Base-by-base conservation (phyloP, 2,888 invertebrate species). In the Psylliodes chrysocephalus region DNA sequence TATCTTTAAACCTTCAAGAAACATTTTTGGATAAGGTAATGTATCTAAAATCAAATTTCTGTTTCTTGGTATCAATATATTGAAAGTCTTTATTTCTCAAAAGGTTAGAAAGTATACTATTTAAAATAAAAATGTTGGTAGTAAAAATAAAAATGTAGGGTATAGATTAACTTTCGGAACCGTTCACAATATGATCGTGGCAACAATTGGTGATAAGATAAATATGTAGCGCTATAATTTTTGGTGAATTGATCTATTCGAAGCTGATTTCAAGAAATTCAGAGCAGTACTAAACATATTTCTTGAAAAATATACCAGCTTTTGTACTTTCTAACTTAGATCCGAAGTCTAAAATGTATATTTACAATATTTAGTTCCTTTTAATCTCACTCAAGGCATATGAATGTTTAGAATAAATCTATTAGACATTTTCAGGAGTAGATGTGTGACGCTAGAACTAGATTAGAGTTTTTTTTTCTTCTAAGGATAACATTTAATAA, bases 261-360 rank as follows among this genome's bases (percentile, higher is more conserved):
- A 65, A 65, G 65, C 65, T 62, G 57, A 19, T 57, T 57, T 57
- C 49, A 57, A 57, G 49, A 49, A 49, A 57, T 57, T 57, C 38
- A 57, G 30, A 38, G 57, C 57, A 54, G 40, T 44, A 54, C 54
- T 61, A 59, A 54, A 61, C 65, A 49, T 18, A 65, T 52, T 54
- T 60, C 38, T 60, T 61, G 56, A 61, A 60, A 61, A 61, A 56
- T 57, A 33, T 55, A 49, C 42, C 57, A 65, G 64, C 61, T 52
- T 47, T 57, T 59, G 65, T 65, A 54, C 57, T 56, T 22, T 56
- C 56, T 57, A 57, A 28, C 12, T 49, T 57, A 57, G 22, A 35
- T 22, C 35, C 25, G 49, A 47, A 57, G 18, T 47, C 12, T 54
- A 46, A n/a, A n/a, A 18, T 28, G 6, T 44, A 33, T 57, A 57